Conservation (phyloP, 2,888 invertebrate genomes). For the Globia sparganii region DNA sequence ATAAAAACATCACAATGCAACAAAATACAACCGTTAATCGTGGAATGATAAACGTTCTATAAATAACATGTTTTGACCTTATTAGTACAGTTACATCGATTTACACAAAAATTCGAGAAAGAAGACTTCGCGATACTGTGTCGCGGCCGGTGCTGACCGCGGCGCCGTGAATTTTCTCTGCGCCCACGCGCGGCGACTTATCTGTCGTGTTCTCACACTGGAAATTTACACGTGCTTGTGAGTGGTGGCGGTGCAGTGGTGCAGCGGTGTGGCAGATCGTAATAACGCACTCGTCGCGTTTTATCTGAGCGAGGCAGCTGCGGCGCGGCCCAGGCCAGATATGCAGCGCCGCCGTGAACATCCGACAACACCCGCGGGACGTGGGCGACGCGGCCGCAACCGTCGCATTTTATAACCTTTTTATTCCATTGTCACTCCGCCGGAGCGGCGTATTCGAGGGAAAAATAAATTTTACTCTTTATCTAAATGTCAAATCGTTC, state of each 20-base stretch:
- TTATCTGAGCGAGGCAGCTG: conserved; percentile 85
- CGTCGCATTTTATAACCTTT: conserved; percentile 89
- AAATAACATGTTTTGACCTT: conserved; percentile 66
- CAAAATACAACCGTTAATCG: conserved; percentile 52
- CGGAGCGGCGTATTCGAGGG: conserved; percentile 83
- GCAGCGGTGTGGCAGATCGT: conserved; percentile 73
- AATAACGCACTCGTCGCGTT: conserved; percentile 86
- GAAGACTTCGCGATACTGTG: conserved; percentile 71
- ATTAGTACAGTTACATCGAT: conserved; percentile 72
- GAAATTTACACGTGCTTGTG: conserved; percentile 89
- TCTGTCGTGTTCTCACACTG: conserved; percentile 87
- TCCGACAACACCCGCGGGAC: conserved; percentile 85
- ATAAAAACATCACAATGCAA: conserved; percentile 44
- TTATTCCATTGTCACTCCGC: conserved; percentile 90
- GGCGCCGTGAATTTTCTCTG: conserved; percentile 82
- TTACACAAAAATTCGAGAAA: conserved; percentile 74
- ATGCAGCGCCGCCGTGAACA: conserved; percentile 78
- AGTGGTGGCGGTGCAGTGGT: conserved; percentile 71
- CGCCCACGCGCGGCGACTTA: conserved; percentile 85
- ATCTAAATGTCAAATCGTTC: conserved; percentile 91
- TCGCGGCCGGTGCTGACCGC: conserved; percentile 73
- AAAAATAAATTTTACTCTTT: conserved; percentile 90
- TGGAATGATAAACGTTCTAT: conserved; percentile 60
- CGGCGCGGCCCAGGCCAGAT: conserved; percentile 72
- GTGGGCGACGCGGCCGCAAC: conserved; percentile 86